Evolutionary conservation across 2,888 invertebrate genomes (phyloP).

Genomic region (Papilio protenor): DNA sequence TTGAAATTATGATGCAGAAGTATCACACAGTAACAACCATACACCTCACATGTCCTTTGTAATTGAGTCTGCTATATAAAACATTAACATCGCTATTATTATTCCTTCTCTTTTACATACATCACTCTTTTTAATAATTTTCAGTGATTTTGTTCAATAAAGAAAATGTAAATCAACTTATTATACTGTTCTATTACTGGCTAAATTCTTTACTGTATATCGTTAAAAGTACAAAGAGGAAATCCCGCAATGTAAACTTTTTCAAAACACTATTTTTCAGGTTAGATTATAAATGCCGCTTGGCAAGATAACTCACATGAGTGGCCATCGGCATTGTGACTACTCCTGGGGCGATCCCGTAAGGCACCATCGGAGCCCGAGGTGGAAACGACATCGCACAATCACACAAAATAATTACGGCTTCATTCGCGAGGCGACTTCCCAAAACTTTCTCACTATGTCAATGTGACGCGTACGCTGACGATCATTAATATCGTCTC

Average conservation of each 20-base stretch:
- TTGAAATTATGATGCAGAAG: background rate
- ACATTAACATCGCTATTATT: background rate
- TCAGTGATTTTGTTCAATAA: background rate
- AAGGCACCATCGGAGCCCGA: slow-evolving; percentile 92
- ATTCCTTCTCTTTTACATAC: background rate
- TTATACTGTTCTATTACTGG: background rate
- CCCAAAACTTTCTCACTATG: slow-evolving; percentile 45
- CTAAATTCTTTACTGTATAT: background rate
- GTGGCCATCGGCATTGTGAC: slow-evolving; percentile 90
- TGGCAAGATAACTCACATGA: slow-evolving; percentile 84
- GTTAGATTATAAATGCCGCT: slow-evolving; percentile 19
- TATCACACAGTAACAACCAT: background rate
- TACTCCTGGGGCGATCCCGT: slow-evolving; percentile 88
- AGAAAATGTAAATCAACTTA: background rate
- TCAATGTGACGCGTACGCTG: slow-evolving; percentile 48
- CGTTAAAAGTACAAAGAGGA: slow-evolving; percentile 1
- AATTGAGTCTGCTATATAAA: background rate
- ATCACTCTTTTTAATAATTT: background rate
- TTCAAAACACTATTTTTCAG: slow-evolving; percentile 32
- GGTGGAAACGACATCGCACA: slow-evolving; percentile 94
- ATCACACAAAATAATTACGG: slow-evolving; percentile 46
- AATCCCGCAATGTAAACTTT: background rate
- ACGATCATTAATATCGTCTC: slow-evolving; percentile 16
- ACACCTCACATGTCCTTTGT: background rate
- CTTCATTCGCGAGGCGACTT: slow-evolving; percentile 48